These are phyloP conservation scores for Parotocinclus haroldoi DNA, from an alignment of 2,797 vertebrate genomes.

Conservation along the genomic window DNA sequence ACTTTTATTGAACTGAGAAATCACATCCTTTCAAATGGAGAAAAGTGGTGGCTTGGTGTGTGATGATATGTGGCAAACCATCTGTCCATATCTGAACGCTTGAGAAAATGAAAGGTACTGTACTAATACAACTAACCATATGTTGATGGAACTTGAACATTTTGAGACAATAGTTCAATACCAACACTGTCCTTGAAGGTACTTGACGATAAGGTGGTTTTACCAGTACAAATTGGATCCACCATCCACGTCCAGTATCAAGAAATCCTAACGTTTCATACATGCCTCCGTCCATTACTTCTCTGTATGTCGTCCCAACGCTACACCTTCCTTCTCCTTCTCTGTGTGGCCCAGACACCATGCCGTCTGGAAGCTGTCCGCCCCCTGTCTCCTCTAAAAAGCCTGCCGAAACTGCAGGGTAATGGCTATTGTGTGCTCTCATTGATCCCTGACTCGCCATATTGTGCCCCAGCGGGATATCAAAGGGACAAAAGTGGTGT, in stretches of 20 bases:
- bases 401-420: constrained; percentile 48
- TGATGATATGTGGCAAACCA: constrained; percentile 49
- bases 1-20: constrained; percentile 57
- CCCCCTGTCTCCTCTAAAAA: constrained; percentile 49
- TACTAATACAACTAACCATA: too few relatives aligned
- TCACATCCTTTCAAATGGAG: constrained; percentile 58
- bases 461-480: constrained; percentile 60
- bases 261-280: constrained; percentile 21
- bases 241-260: constrained; percentile 46
- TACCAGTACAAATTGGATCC: constrained; percentile 9
- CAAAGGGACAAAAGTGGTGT: constrained; percentile 56
- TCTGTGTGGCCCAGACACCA: constrained; percentile 57
- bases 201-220: too few relatives aligned
- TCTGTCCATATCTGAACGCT: constrained; percentile 44
- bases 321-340: constrained; percentile 34
- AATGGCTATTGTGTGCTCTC: constrained; percentile 54
- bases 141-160: too few relatives aligned
- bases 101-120: background rate
- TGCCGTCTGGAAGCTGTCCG: constrained; percentile 59
- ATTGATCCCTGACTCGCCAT: constrained; percentile 63
- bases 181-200: too few relatives aligned
- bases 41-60: constrained; percentile 42
- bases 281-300: background rate
- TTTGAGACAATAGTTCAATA: too few relatives aligned
- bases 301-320: constrained; percentile 8